These are phyloP conservation scores for Torymus tubicola DNA, from an alignment of 2,888 invertebrate species.

Conservation along the genomic window DNA sequence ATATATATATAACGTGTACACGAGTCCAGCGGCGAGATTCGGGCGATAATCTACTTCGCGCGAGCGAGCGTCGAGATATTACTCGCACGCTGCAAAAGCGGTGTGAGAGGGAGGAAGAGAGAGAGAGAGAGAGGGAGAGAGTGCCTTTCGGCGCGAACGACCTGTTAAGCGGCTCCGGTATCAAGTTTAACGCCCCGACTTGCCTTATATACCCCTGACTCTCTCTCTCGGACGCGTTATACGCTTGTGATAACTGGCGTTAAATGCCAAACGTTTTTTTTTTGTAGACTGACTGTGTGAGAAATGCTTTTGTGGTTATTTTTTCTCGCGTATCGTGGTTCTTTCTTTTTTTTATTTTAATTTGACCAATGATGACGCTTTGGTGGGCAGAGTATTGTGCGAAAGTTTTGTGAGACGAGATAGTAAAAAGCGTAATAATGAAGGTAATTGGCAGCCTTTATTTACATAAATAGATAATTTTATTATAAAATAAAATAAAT, in stretches of 20 bases:
- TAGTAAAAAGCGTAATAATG: too few species aligned
- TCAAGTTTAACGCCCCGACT: conserved; percentile 51
- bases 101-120: neutral
- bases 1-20: conserved; percentile 1
- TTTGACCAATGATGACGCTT: conserved; percentile 19
- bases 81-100: conserved; percentile 49
- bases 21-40: conserved; percentile 38
- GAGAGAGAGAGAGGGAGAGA: conserved; percentile 33
- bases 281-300: neutral
- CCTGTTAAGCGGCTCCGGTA: conserved; percentile 61
- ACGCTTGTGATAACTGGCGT: conserved; percentile 42
- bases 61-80: conserved; percentile 36
- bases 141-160: conserved; percentile 60
- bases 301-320: neutral
- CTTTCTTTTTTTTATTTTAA: conserved; percentile 22
- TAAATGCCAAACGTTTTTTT: conserved; percentile 43
- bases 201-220: conserved; percentile 30
- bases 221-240: conserved; percentile 20
- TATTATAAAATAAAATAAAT: too few species aligned
- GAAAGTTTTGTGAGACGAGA: conserved; percentile 18
- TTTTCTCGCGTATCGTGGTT: neutral
- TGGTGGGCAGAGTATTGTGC: neutral
- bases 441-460: too few species aligned
- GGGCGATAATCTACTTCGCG: conserved; percentile 54
- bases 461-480: too few species aligned